A percentile compares a stretch with the other conserved stretches of the same genome.
These are phyloP conservation scores for Oegoconia quadripuncta DNA, from an alignment of 2,888 invertebrate species.

Conservation along the genomic window DNA sequence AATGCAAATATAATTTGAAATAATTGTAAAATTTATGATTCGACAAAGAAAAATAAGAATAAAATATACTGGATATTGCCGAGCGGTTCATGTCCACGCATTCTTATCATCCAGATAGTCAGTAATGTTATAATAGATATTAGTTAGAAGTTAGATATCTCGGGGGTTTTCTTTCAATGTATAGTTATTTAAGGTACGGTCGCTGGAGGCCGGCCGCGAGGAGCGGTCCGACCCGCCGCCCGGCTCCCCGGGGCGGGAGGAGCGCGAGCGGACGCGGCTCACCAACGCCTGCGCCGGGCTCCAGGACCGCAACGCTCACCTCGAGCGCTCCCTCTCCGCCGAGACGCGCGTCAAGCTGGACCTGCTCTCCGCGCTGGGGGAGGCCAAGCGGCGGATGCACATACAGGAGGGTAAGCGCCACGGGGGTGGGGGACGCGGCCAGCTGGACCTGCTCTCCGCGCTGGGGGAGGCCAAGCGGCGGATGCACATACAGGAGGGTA, in stretches of 20 bases:
- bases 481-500: constrained; percentile 91
- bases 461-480: constrained; percentile 96
- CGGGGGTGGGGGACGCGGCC: constrained; percentile 80
- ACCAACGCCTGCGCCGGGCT: constrained; percentile 90
- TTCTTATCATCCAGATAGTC: too few species aligned
- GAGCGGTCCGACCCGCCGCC: constrained; percentile 42
- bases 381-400: constrained; percentile 93
- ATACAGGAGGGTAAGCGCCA: constrained; percentile 88
- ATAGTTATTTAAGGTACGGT: constrained; percentile 2
- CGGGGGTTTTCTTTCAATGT: too few species aligned
- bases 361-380: constrained; percentile 97
- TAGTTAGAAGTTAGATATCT: too few species aligned
- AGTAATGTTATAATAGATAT: too few species aligned
- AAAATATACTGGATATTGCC: too few species aligned
- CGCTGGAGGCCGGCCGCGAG: constrained; percentile 3
- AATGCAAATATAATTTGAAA: too few species aligned
- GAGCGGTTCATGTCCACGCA: too few species aligned
- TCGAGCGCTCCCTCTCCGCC: constrained; percentile 95
- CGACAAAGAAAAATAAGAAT: too few species aligned
- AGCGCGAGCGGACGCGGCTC: constrained; percentile 74
- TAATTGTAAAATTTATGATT: too few species aligned
- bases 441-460: constrained; percentile 98
- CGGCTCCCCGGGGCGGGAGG: constrained; percentile 90
- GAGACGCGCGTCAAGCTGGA: constrained; percentile 99
- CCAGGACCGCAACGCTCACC: constrained; percentile 94